Evolutionary conservation across 2,113 vertebrate genomes (phyloP).

Genomic region (Xiphias gladius): DNA sequence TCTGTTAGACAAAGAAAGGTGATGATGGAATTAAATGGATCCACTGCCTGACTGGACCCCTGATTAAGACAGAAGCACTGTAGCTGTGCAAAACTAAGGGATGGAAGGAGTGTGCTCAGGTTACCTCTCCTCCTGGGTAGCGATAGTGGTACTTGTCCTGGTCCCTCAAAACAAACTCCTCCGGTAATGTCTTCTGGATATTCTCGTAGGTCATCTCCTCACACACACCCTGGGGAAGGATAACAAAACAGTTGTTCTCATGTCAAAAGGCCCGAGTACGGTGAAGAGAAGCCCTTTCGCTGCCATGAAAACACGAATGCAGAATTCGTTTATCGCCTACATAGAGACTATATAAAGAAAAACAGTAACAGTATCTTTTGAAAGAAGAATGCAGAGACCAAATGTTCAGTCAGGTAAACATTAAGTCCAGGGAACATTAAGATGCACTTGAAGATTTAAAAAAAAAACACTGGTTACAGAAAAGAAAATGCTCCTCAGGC

Average conservation of each 20-base stretch:
- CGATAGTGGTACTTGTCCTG: constrained; percentile 98
- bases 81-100: background rate
- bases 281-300: too few species aligned
- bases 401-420: too few species aligned
- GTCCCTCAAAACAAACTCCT: constrained; percentile 95
- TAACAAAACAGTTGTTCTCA: background rate
- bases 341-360: background rate
- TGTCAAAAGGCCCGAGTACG: background rate
- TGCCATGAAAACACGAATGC: background rate
- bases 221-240: constrained; percentile 90
- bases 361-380: too few species aligned
- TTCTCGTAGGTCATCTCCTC: constrained; percentile 97
- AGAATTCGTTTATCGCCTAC: background rate
- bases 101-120: background rate
- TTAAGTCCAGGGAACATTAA: too few species aligned
- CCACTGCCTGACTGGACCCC: background rate
- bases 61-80: background rate
- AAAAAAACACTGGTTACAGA: too few species aligned
- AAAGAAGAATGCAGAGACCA: too few species aligned
- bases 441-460: too few species aligned
- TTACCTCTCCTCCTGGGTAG: constrained; percentile 98
- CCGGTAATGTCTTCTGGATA: constrained; percentile 92
- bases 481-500: too few species aligned
- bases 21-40: background rate
- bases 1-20: background rate